Evolutionary conservation across 1,140 invertebrate genomes (phyloP), one percentile per base, ranked within the genome.

Genomic region (Trichonephila inaurata): DNA sequence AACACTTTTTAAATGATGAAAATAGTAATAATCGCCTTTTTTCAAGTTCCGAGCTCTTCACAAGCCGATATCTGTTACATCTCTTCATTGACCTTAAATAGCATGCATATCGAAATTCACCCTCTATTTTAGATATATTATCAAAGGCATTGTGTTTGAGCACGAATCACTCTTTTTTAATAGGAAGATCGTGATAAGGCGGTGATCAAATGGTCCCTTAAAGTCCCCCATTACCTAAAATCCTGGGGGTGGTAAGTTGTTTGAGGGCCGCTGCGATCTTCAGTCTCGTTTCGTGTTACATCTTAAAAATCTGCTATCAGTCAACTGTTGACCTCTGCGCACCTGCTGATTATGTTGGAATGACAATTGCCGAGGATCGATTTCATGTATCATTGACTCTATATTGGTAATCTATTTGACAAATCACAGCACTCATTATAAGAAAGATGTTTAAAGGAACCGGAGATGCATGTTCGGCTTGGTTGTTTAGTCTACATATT

Each of bases 1-100:
- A 85, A 85, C 83, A 85, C 51, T 61, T 85, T 61, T 85, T 85
- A 83, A 83, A 58, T 51, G 81, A 21, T 40, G 81, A 40, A 83
- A 58, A 28, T 51, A 85, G 83, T 24, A 85, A 85, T 60, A 85
- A 85, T 61, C 83, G 58, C 51, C 8, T 24, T 85, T 51, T 51
- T 85, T 24, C 4, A 24, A 28, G 24, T 24, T 21, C 66, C 12
- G n/a, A 60, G 28, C 58, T 58, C 24, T 61, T 16, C n/a, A 19
- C 24, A 85, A 60, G 33, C n/a, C 24, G 51, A 61, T 60, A 85
- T 60, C 58, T 28, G 21, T n/a, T 61, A 5, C 8, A 10, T 24
- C 51, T 24, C 83, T 28, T 85, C 24, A 14, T 60, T 85, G 58
- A 60, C 21, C n/a, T 12, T 1, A 18, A 51, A 33, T 85, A 51